These are phyloP conservation scores for Laticauda laticaudata DNA, from an alignment of 2,113 vertebrate species.

Conservation along the genomic window DNA sequence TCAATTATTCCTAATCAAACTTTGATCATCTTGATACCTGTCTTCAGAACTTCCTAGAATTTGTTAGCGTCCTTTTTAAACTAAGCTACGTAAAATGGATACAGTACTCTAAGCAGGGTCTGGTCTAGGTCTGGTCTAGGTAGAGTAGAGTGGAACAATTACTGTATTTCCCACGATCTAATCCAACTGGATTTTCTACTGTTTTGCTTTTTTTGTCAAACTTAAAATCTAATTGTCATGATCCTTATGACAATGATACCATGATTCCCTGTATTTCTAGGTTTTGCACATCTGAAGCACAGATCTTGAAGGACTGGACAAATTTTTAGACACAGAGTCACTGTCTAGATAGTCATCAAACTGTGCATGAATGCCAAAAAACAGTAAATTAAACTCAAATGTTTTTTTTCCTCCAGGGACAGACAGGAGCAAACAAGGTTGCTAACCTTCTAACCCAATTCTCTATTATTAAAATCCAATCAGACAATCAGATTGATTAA, in stretches of 20 bases:
- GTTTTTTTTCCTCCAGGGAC: neutral
- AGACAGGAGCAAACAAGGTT: conserved; percentile 2
- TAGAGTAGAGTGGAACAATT: neutral
- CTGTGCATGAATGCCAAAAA: conserved; percentile 6
- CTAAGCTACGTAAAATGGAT: neutral
- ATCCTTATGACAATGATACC: neutral
- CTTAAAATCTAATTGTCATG: neutral
- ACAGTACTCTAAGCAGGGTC: neutral
- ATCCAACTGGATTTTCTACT: neutral
- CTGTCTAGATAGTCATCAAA: neutral
- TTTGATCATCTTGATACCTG: neutral
- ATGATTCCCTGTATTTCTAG: neutral
- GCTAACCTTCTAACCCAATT: conserved; percentile 8
- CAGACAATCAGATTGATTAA: neutral
- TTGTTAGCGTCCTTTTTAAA: neutral
- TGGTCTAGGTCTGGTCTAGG: neutral
- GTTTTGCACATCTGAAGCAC: neutral
- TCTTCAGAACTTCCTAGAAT: neutral
- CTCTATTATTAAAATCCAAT: conserved; percentile 30
- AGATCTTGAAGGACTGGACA: conserved; percentile 1
- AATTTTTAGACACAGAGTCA: conserved; percentile 13
- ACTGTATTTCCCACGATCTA: neutral
- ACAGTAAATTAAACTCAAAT: conserved; percentile 30
- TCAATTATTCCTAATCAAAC: neutral
- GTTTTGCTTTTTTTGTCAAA: neutral